phyloP scores from a whole-genome alignment of 30 jellyfish, hydroid and myxozoan genomes.

The Catostylus mosaicus region DNA sequence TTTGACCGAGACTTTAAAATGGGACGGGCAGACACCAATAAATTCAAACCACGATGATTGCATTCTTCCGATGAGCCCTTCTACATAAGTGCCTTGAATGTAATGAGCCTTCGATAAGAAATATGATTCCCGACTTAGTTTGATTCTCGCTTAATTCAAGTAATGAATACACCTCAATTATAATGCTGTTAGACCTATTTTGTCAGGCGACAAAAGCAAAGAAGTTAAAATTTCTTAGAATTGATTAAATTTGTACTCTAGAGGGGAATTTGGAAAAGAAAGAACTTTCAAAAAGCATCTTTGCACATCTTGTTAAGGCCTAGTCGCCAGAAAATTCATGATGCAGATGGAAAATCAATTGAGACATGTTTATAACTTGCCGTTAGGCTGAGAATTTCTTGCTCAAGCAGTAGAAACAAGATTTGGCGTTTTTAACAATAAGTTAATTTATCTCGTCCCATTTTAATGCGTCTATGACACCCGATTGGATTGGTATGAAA shows the following conservation, averaged over 20 bases:
- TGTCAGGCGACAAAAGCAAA: neutral
- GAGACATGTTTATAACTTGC: neutral
- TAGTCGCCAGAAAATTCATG: neutral
- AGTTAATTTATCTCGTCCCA: too few relatives aligned
- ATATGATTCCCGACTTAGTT: neutral
- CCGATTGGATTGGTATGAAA: too few relatives aligned
- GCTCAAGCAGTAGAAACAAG: neutral
- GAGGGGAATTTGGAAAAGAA: constrained; percentile 4
- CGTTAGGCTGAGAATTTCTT: neutral
- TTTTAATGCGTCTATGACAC: too few relatives aligned
- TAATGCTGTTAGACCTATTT: constrained; percentile 1
- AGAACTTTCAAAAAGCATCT: neutral
- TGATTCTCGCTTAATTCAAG: neutral
- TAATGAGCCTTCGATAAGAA: too few relatives aligned
- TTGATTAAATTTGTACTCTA: neutral
- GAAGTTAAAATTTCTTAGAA: neutral
- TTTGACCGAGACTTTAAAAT: too few relatives aligned
- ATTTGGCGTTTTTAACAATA: too few relatives aligned
- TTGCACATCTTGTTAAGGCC: neutral
- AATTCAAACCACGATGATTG: neutral
- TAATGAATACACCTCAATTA: neutral
- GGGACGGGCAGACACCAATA: too few relatives aligned
- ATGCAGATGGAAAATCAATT: neutral
- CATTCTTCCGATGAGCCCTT: neutral
- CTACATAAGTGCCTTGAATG: too few relatives aligned